These are phyloP conservation scores for Ginglymostoma cirratum DNA, from an alignment of 2,113 vertebrate species.

Conservation along the genomic window DNA sequence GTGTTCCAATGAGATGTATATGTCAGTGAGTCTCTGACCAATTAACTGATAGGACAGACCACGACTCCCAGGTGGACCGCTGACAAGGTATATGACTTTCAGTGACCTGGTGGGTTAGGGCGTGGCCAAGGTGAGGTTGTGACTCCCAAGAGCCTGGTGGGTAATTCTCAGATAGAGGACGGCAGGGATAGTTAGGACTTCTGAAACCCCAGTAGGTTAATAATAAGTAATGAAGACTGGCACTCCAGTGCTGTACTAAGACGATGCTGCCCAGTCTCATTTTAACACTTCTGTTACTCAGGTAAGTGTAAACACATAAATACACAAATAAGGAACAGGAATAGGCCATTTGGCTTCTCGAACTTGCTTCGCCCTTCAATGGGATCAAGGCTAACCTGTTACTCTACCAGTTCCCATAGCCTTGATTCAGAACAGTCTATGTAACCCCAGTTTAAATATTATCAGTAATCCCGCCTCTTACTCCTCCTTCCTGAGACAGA, in stretches of 20 bases:
- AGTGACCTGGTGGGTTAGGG: not conserved
- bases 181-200: not conserved
- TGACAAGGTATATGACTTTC: not conserved
- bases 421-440: no score
- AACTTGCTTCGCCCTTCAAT: no score
- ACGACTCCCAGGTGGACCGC: not conserved
- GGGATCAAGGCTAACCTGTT: no score
- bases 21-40: not conserved
- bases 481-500: no score
- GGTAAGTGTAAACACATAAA: no score
- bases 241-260: not conserved
- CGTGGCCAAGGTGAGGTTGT: not conserved
- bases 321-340: no score
- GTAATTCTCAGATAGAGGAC: not conserved
- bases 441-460: no score
- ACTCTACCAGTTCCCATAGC: no score
- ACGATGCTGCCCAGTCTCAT: not conserved
- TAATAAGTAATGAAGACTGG: not conserved
- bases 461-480: no score
- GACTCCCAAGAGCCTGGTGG: not conserved
- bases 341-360: no score
- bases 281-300: no score
- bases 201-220: not conserved
- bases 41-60: not conserved
- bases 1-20: not conserved